Evolutionary conservation across 2,888 invertebrate species (phyloP).

Genomic region (Tachina lurida): DNA sequence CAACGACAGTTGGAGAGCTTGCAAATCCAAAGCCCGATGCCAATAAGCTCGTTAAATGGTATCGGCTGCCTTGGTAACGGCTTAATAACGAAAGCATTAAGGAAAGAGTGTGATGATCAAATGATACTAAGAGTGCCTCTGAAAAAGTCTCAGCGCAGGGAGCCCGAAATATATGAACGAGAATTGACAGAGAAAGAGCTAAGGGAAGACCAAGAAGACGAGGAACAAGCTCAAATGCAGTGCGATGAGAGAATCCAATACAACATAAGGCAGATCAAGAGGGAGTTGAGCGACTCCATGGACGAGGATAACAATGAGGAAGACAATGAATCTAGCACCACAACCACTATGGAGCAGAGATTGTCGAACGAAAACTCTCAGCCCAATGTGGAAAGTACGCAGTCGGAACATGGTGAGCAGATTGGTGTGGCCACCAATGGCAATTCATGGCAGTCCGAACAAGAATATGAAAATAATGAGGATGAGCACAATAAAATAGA

Average conservation of each 20-base stretch:
- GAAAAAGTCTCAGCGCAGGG: conserved; percentile 77
- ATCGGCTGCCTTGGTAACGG: conserved; percentile 71
- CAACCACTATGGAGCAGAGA: conserved; percentile 56
- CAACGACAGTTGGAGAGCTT: conserved; percentile 77
- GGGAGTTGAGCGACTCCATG: conserved; percentile 67
- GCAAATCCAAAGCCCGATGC: conserved; percentile 67
- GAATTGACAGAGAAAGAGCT: conserved; percentile 28
- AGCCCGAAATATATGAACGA: conserved; percentile 70
- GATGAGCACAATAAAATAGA: not conserved
- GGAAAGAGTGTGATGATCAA: conserved; percentile 62
- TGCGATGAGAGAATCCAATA: conserved; percentile 60
- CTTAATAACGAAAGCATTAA: conserved; percentile 64
- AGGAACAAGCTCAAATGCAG: conserved; percentile 49
- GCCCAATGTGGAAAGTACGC: conserved; percentile 61
- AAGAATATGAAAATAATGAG: conserved; percentile 41
- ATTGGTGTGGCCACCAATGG: conserved; percentile 12
- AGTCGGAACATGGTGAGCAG: conserved; percentile 29
- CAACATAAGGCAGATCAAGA: conserved; percentile 61
- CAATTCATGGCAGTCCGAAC: conserved; percentile 50
- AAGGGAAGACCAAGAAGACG: conserved; percentile 57
- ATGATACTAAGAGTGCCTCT: conserved; percentile 74
- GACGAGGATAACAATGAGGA: conserved; percentile 70
- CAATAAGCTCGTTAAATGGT: conserved; percentile 44
- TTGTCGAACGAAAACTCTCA: conserved; percentile 31
- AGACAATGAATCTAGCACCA: conserved; percentile 64